Percentiles rank a stretch among this genome's conserved stretches.
Conservation (phyloP, 1,140 invertebrate genomes). For the Metaphire vulgaris region DNA sequence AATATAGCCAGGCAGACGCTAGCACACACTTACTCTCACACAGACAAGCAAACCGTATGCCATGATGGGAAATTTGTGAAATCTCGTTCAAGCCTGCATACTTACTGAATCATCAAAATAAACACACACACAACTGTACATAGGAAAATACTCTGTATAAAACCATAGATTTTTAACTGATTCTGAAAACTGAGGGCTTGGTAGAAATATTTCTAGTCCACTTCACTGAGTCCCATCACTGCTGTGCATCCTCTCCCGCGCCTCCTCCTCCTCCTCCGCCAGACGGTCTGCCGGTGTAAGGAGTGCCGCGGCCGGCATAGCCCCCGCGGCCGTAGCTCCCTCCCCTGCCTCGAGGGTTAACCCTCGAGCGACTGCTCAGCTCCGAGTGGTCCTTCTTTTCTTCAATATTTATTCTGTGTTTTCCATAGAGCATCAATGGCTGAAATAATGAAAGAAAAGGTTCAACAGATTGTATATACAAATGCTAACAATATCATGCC, state of each 20-base stretch:
- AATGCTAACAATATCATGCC: no score
- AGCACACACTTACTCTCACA: no score
- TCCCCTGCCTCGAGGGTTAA: constrained; percentile 30
- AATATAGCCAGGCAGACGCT: no score
- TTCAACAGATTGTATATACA: no score
- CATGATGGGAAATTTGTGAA: no score
- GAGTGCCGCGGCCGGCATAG: not conserved
- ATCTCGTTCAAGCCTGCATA: no score
- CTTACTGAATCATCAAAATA: no score
- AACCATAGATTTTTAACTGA: not conserved
- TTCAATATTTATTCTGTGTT: constrained; percentile 78
- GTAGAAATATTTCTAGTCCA: not conserved
- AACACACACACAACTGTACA: not conserved
- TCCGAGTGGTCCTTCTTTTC: constrained; percentile 68
- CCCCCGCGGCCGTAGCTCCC: constrained; percentile 7
- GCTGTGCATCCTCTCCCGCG: not conserved
- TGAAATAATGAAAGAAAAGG: no score
- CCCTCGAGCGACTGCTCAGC: constrained; percentile 55
- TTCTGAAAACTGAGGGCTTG: not conserved
- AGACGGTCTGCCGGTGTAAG: not conserved
- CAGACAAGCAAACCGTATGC: no score
- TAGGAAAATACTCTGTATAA: no score
- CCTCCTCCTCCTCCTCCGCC: not conserved
- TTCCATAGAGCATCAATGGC: constrained; percentile 70
- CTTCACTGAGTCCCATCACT: not conserved